phyloP scores from a whole-genome alignment of 2,113 vertebrate species.

The Platysternon megacephalum region DNA sequence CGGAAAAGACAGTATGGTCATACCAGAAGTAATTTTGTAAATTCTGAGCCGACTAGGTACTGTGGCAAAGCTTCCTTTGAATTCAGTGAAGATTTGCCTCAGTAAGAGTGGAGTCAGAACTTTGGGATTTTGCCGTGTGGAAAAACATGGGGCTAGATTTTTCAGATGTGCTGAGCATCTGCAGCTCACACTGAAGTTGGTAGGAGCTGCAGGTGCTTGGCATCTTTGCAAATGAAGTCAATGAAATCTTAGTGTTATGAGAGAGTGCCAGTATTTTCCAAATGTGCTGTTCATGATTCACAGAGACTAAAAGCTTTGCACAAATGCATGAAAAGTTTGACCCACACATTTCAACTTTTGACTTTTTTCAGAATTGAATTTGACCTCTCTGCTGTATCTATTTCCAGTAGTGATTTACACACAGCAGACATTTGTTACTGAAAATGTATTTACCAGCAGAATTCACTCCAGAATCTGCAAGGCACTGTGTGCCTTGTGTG shows the following conservation, averaged over 20 bases:
- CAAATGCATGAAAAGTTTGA: not conserved
- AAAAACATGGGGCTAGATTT: not conserved
- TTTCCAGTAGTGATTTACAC: conserved; percentile 2
- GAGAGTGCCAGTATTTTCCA: not conserved
- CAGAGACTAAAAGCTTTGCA: not conserved
- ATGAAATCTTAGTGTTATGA: not conserved
- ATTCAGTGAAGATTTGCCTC: not conserved
- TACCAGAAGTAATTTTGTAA: not conserved
- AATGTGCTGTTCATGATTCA: not conserved
- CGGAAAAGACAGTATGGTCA: conserved; percentile 6
- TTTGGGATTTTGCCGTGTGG: not conserved
- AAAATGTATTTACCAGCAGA: not conserved
- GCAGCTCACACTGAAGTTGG: not conserved
- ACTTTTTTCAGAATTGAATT: not conserved
- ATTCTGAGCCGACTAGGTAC: not conserved
- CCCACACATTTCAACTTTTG: not conserved
- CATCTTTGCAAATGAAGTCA: not conserved
- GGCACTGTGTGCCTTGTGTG: not conserved
- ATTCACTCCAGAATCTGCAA: not conserved
- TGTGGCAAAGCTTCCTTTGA: not conserved
- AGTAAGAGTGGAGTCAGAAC: not conserved
- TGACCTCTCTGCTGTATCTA: not conserved
- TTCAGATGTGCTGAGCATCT: not conserved
- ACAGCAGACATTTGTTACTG: conserved; percentile 7
- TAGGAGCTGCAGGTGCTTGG: not conserved